Evolutionary conservation across 2,113 vertebrate species (phyloP).

Genomic region (Arvicanthis niloticus): DNA sequence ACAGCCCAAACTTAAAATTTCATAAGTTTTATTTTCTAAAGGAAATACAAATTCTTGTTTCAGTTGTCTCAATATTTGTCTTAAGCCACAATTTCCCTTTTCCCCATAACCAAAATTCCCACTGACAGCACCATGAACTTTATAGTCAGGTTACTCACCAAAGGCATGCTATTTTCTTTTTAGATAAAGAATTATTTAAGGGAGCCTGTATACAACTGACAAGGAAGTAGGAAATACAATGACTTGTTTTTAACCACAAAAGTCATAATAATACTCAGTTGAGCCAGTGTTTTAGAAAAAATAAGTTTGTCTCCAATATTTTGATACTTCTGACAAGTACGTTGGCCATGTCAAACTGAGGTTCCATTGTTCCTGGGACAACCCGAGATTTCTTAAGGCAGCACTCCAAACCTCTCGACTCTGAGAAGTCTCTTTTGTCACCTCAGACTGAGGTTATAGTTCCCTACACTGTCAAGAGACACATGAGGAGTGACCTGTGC

Average conservation of each 20-base stretch:
- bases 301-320: constrained; percentile 64
- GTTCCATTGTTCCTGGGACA: constrained; percentile 47
- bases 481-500: not conserved
- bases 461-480: constrained; percentile 6
- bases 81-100: constrained; percentile 37
- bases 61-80: constrained; percentile 57
- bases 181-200: constrained; percentile 52
- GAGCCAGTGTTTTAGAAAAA: constrained; percentile 62
- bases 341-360: constrained; percentile 59
- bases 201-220: constrained; percentile 38
- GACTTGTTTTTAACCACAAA: constrained; percentile 70
- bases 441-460: not conserved
- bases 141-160: constrained; percentile 38
- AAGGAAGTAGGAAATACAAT: constrained; percentile 62
- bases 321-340: constrained; percentile 62
- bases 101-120: constrained; percentile 56
- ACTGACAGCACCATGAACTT: constrained; percentile 44
- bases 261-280: constrained; percentile 50
- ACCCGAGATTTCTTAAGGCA: not conserved
- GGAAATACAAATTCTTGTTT: constrained; percentile 53
- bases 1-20: not conserved
- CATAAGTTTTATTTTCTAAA: constrained; percentile 18
- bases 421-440: not conserved
- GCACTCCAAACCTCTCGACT: not conserved
- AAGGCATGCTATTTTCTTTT: constrained; percentile 32